Evolutionary conservation across 2,888 invertebrate species (phyloP).

Genomic region (Cyrtodaria siliqua): DNA sequence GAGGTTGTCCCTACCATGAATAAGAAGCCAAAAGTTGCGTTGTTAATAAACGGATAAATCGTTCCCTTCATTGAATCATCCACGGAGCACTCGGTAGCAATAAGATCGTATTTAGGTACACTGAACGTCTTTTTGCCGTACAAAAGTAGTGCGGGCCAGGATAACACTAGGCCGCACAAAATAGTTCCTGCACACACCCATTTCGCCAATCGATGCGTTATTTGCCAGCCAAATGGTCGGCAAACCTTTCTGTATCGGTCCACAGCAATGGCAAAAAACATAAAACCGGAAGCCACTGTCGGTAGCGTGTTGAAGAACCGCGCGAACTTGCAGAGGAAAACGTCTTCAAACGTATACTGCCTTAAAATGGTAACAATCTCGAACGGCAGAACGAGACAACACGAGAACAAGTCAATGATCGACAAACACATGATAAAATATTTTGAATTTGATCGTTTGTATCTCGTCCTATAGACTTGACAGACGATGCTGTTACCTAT

Average conservation of each 20-base stretch:
- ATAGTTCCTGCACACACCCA: constrained; percentile 40
- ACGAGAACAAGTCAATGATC: constrained; percentile 53
- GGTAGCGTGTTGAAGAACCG: constrained; percentile 42
- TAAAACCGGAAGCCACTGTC: constrained; percentile 37
- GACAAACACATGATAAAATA: constrained; percentile 53
- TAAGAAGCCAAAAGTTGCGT: constrained; percentile 23
- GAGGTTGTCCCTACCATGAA: constrained; percentile 34
- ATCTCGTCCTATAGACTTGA: constrained; percentile 50
- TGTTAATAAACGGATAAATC: constrained; percentile 50
- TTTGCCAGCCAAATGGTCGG: constrained; percentile 63
- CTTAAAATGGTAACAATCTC: constrained; percentile 46
- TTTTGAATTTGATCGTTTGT: constrained; percentile 50
- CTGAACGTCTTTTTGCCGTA: constrained; percentile 56
- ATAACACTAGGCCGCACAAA: constrained; percentile 21
- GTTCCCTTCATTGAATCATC: constrained; percentile 50
- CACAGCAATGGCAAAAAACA: constrained; percentile 52
- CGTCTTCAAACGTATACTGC: constrained; percentile 46
- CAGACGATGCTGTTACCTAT: constrained; percentile 53
- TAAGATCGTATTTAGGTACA: constrained; percentile 22
- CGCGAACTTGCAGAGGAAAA: constrained; percentile 39
- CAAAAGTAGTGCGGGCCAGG: constrained; percentile 49
- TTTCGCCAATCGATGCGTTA: constrained; percentile 52
- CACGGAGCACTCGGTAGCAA: constrained; percentile 66
- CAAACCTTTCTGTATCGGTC: constrained; percentile 72
- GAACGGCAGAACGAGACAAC: constrained; percentile 49